Percentiles rank a stretch among this genome's conserved stretches.
These are phyloP conservation scores for Anser cygnoides DNA, from an alignment of 2,113 vertebrate genomes.

Conservation along the genomic window DNA sequence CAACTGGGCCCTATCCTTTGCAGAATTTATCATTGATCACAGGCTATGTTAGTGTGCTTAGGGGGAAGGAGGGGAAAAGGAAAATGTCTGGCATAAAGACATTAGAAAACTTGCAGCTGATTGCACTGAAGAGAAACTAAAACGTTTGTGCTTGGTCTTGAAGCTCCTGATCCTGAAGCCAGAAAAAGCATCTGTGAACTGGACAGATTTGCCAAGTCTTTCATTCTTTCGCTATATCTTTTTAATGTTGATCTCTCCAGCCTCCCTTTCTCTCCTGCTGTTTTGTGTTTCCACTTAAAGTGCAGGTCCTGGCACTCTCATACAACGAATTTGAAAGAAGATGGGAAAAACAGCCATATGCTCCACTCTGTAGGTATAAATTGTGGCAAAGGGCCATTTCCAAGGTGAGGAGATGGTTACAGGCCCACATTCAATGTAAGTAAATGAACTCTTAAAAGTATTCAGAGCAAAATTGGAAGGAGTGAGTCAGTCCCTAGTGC, in stretches of 20 bases:
- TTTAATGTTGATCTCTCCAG: not conserved
- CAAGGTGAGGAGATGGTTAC: not conserved
- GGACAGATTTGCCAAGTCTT: not conserved
- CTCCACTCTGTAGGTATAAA: not conserved
- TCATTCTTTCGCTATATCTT: not conserved
- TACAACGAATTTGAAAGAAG: not conserved
- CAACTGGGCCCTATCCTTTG: not conserved
- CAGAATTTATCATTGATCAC: not conserved
- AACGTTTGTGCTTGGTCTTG: not conserved
- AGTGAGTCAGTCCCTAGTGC: not conserved
- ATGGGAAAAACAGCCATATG: not conserved
- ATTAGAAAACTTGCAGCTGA: not conserved
- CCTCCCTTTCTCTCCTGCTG: not conserved
- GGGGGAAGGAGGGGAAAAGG: not conserved
- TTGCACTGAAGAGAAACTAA: not conserved
- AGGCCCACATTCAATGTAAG: not conserved
- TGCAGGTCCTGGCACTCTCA: not conserved
- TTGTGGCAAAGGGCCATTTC: not conserved
- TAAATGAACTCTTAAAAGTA: not conserved
- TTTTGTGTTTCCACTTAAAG: not conserved
- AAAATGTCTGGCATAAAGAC: not conserved
- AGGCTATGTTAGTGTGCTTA: not conserved
- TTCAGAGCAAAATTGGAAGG: not conserved
- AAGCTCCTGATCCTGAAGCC: not conserved
- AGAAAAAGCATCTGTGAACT: not conserved